Percentiles rank a stretch among this genome's conserved stretches.
These are phyloP conservation scores for Sebastes aleutianus DNA, from an alignment of 2,797 vertebrate genomes.

Conservation along the genomic window DNA sequence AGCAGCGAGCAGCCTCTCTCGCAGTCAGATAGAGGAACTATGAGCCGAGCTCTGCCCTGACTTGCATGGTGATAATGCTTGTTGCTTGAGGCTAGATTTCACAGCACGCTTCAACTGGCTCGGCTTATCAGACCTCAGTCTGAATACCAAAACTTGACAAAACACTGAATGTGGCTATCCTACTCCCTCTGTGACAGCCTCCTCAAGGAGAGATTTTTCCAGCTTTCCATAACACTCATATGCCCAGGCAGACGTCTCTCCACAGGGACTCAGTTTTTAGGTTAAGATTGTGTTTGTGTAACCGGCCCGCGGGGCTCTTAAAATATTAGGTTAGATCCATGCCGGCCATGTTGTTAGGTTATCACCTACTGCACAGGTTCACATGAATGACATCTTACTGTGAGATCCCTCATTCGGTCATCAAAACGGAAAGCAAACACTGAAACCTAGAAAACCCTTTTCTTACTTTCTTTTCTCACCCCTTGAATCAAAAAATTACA, in stretches of 20 bases:
- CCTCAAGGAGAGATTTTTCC: neutral
- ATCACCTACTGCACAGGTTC: constrained; percentile 18
- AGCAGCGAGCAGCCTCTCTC: constrained; percentile 16
- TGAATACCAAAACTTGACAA: constrained; percentile 69
- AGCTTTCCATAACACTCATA: constrained; percentile 22
- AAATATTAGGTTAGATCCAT: constrained; percentile 8
- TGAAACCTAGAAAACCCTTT: too few species aligned
- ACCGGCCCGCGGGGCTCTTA: neutral
- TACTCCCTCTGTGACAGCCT: constrained; percentile 18
- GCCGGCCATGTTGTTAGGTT: neutral
- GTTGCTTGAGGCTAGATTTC: constrained; percentile 75
- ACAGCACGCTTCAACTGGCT: constrained; percentile 76
- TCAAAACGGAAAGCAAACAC: constrained; percentile 9
- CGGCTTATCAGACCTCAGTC: constrained; percentile 68
- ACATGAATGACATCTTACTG: neutral
- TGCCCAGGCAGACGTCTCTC: constrained; percentile 6
- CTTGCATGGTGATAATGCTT: constrained; percentile 75
- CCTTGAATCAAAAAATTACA: neutral
- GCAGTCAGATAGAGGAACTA: constrained; percentile 45
- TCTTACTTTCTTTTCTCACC: neutral
- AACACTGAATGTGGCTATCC: constrained; percentile 36
- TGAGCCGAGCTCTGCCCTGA: constrained; percentile 72
- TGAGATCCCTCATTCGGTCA: neutral
- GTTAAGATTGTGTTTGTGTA: constrained; percentile 21
- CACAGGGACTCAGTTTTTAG: neutral